Evolutionary conservation across 1,140 invertebrate genomes (phyloP).

Genomic region (Brachionus rubens): DNA sequence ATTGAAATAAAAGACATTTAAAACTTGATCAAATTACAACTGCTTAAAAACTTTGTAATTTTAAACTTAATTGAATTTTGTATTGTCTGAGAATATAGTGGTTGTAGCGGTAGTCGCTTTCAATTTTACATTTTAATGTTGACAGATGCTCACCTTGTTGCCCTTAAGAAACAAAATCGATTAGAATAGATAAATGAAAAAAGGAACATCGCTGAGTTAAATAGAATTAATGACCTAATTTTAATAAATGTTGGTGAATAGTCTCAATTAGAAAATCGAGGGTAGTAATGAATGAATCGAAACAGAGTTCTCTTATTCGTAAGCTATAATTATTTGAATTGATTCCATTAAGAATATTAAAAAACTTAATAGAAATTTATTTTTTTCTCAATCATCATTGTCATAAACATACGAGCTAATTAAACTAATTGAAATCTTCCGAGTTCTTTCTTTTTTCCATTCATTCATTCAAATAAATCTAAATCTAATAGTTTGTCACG

Average conservation of each 20-base stretch:
- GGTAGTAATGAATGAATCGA: too few species aligned
- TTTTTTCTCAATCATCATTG: neutral
- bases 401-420: conserved; percentile 28
- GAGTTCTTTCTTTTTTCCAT: too few species aligned
- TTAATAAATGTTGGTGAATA: too few species aligned
- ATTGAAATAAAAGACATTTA: conserved; percentile 16
- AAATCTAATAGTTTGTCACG: conserved; percentile 34
- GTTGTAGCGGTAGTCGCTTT: neutral
- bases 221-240: conserved; percentile 30
- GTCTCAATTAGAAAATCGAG: too few species aligned
- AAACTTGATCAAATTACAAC: conserved; percentile 33
- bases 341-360: conserved; percentile 40
- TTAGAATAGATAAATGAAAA: too few species aligned
- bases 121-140: neutral
- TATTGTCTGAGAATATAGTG: conserved; percentile 18
- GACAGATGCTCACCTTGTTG: conserved; percentile 22
- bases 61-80: neutral
- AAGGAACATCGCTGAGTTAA: too few species aligned
- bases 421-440: conserved; percentile 36
- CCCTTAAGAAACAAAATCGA: too few species aligned
- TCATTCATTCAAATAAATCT: conserved; percentile 16
- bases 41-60: too few species aligned
- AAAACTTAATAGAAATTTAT: conserved; percentile 24
- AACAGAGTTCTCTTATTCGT: too few species aligned
- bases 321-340: conserved; percentile 6